Evolutionary conservation across 2,888 invertebrate genomes (phyloP).

Genomic region (Bombylius major): DNA sequence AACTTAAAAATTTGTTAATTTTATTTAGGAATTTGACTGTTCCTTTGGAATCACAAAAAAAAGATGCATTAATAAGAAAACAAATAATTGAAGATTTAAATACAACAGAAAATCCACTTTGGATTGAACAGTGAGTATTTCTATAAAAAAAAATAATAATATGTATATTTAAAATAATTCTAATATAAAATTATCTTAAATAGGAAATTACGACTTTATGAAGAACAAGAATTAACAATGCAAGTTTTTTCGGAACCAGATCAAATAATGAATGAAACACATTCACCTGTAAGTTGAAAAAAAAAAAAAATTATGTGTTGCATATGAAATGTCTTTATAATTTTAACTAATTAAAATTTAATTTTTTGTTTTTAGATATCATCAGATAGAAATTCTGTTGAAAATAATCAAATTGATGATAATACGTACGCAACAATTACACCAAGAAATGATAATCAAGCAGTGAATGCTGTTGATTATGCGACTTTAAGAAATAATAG

Average conservation of each 20-base stretch:
- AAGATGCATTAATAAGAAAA: conserved; percentile 70
- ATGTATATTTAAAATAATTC: background rate
- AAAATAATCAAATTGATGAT: conserved; percentile 32
- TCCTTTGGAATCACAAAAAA: conserved; percentile 67
- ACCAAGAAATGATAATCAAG: conserved; percentile 30
- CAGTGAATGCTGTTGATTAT: conserved; percentile 35
- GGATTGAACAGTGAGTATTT: conserved; percentile 71
- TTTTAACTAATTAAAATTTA: background rate
- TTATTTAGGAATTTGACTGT: conserved; percentile 60
- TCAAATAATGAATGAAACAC: conserved; percentile 29
- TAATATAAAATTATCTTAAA: conserved; percentile 1
- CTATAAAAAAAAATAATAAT: background rate
- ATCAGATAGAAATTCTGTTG: conserved; percentile 28
- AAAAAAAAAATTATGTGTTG: background rate
- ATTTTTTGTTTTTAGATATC: background rate
- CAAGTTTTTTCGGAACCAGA: conserved; percentile 77
- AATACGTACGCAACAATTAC: conserved; percentile 38
- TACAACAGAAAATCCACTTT: conserved; percentile 83
- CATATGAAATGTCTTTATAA: background rate
- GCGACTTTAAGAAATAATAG: conserved; percentile 35
- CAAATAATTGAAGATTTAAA: conserved; percentile 74
- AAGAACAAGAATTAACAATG: conserved; percentile 88
- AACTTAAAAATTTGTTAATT: background rate
- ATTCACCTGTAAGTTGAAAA: conserved; percentile 23
- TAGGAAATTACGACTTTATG: conserved; percentile 74